Evolutionary conservation across 2,113 vertebrate genomes (phyloP).

Genomic region (Rattus rattus): DNA sequence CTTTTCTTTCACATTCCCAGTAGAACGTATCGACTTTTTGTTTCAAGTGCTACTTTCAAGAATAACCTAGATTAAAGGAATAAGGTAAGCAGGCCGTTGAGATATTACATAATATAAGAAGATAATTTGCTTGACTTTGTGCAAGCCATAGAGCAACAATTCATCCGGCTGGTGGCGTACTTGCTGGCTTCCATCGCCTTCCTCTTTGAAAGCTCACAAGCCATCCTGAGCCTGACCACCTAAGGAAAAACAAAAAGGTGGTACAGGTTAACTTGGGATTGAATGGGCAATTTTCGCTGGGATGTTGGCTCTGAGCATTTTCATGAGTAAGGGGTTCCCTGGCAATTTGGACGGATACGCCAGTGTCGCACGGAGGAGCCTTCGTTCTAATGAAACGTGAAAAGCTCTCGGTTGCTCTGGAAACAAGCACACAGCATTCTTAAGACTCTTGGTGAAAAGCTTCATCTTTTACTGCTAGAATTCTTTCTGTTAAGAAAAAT

Average conservation of each 20-base stretch:
- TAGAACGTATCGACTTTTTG: neutral
- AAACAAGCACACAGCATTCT: slow-evolving; percentile 52
- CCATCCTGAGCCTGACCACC: slow-evolving; percentile 29
- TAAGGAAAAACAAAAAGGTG: slow-evolving; percentile 58
- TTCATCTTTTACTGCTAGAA: slow-evolving; percentile 15
- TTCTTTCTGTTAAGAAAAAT: slow-evolving; percentile 52
- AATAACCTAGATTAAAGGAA: slow-evolving; percentile 44
- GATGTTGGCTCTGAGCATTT: neutral
- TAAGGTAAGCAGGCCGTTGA: slow-evolving; percentile 1
- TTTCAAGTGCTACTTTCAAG: slow-evolving; percentile 28
- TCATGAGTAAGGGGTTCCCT: neutral
- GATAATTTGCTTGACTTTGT: neutral
- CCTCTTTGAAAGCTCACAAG: slow-evolving; percentile 45
- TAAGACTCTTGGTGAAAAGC: slow-evolving; percentile 49
- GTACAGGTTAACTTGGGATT: slow-evolving; percentile 49
- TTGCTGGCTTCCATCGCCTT: slow-evolving; percentile 41
- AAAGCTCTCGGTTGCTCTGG: slow-evolving; percentile 52
- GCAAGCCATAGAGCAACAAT: neutral
- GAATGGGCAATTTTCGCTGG: slow-evolving; percentile 23
- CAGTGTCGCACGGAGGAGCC: neutral
- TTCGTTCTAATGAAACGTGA: slow-evolving; percentile 12
- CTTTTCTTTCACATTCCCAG: neutral
- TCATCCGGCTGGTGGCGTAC: neutral
- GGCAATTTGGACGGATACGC: neutral
- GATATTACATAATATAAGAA: neutral